These are phyloP conservation scores for Nomada goodeniana DNA, from an alignment of 2,888 invertebrate species.

Conservation along the genomic window DNA sequence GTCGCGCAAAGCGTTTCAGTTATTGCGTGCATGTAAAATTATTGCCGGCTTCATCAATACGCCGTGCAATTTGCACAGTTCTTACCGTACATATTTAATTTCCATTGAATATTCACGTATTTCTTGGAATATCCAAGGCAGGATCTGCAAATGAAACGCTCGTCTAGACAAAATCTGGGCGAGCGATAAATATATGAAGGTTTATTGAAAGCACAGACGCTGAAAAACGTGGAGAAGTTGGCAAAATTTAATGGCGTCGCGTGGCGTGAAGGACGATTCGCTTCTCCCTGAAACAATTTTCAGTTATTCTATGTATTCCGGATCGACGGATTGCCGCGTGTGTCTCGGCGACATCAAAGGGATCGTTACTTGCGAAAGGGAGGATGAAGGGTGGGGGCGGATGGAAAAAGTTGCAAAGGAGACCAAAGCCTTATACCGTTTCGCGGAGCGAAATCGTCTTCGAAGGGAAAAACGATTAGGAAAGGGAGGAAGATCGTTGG, in stretches of 20 bases:
- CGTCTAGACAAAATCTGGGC: too few relatives aligned
- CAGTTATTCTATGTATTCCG: slow-evolving; percentile 59
- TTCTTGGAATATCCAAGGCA: too few relatives aligned
- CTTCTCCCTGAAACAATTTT: slow-evolving; percentile 56
- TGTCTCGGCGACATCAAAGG: slow-evolving; percentile 61
- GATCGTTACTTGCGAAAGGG: slow-evolving; percentile 39
- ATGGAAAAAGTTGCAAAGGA: slow-evolving; percentile 32
- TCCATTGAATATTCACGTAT: too few relatives aligned
- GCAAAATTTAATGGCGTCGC: slow-evolving; percentile 32
- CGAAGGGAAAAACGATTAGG: slow-evolving; percentile 62
- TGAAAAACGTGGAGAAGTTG: slow-evolving; percentile 12
- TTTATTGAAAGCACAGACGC: not conserved
- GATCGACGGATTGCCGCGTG: slow-evolving; percentile 51
- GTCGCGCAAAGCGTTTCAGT: too few relatives aligned
- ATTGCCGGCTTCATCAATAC: too few relatives aligned
- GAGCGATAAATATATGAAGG: too few relatives aligned
- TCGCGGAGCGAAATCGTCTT: slow-evolving; percentile 55
- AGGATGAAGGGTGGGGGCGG: not conserved
- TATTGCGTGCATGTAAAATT: too few relatives aligned
- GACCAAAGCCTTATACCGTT: slow-evolving; percentile 48
- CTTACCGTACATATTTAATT: too few relatives aligned
- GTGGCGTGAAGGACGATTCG: slow-evolving; percentile 1
- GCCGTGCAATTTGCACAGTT: too few relatives aligned
- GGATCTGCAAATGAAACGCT: too few relatives aligned
- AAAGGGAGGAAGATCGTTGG: slow-evolving; percentile 38